These are phyloP conservation scores for Acipenser ruthenus DNA, from an alignment of 2,797 vertebrate genomes.

Conservation along the genomic window DNA sequence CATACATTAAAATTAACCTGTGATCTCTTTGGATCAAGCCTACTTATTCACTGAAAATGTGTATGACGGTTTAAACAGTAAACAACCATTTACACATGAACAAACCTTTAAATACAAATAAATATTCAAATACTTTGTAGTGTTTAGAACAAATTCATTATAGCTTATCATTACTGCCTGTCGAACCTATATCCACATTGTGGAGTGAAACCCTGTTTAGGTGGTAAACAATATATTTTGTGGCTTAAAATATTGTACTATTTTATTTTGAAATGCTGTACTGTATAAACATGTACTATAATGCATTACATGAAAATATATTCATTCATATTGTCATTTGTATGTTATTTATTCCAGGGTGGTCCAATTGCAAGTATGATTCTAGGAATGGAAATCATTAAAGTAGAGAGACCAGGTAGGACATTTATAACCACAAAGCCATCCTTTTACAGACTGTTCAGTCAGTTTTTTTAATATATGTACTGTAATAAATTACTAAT, in stretches of 20 bases:
- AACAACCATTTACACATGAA: background rate
- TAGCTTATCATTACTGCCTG: too few relatives aligned
- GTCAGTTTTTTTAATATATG: conserved; percentile 1
- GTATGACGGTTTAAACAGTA: too few relatives aligned
- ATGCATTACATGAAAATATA: too few relatives aligned
- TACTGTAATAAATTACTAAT: conserved; percentile 8
- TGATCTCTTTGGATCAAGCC: too few relatives aligned
- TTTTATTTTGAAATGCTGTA: background rate
- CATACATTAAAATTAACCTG: background rate
- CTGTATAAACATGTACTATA: background rate
- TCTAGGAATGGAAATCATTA: conserved; percentile 89
- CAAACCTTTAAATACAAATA: background rate
- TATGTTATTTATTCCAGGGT: conserved; percentile 55
- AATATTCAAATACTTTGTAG: too few relatives aligned
- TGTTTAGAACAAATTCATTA: too few relatives aligned
- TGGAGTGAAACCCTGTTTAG: too few relatives aligned
- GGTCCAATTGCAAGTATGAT: conserved; percentile 92
- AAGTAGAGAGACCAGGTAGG: conserved; percentile 87
- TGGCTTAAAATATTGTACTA: background rate
- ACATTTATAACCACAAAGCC: background rate
- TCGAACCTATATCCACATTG: too few relatives aligned
- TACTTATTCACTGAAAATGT: too few relatives aligned
- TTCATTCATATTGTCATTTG: too few relatives aligned
- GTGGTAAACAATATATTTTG: background rate
- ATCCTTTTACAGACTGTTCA: conserved; percentile 8